A percentile compares a stretch with the other conserved stretches of the same genome.
Evolutionary conservation across 2,888 invertebrate genomes (phyloP).

Genomic region (Drosophila tripunctata): DNA sequence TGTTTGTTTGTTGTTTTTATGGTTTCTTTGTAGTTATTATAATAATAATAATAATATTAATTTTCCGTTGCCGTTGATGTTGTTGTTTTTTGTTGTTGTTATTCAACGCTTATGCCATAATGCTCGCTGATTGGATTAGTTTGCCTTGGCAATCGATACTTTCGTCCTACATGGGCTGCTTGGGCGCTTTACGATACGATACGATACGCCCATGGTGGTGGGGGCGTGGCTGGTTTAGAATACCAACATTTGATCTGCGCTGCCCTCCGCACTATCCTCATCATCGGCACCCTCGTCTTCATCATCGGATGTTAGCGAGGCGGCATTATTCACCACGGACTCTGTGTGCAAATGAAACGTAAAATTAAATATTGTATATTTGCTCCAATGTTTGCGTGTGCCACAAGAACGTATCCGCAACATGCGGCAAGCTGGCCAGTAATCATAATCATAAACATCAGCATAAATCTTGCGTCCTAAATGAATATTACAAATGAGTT

Average conservation of each 20-base stretch:
- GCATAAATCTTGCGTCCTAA: constrained; percentile 24
- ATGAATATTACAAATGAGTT: constrained; percentile 31
- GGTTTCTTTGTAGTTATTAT: constrained; percentile 54
- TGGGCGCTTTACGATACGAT: too few relatives aligned
- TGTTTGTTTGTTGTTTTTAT: constrained; percentile 29
- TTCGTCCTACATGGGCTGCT: background rate
- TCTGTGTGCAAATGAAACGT: constrained; percentile 78
- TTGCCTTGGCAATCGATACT: constrained; percentile 11
- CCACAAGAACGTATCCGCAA: constrained; percentile 21
- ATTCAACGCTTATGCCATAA: constrained; percentile 61
- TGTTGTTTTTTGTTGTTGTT: constrained; percentile 8
- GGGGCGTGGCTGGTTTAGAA: constrained; percentile 85
- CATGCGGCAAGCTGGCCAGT: constrained; percentile 1
- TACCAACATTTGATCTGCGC: constrained; percentile 90
- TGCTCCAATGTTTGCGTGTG: constrained; percentile 20
- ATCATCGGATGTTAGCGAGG: constrained; percentile 88
- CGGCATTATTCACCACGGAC: constrained; percentile 86
- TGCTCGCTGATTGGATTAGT: constrained; percentile 62
- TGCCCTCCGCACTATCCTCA: constrained; percentile 89
- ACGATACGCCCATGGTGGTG: too few relatives aligned
- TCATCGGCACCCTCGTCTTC: constrained; percentile 91
- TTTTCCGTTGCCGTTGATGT: constrained; percentile 20
- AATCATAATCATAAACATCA: constrained; percentile 6
- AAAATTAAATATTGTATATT: constrained; percentile 39
- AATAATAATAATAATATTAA: constrained; percentile 66